Evolutionary conservation across 2,888 invertebrate genomes (phyloP), one percentile per base, ranked within the genome.

Genomic region (Synanthedon vespiformis): DNA sequence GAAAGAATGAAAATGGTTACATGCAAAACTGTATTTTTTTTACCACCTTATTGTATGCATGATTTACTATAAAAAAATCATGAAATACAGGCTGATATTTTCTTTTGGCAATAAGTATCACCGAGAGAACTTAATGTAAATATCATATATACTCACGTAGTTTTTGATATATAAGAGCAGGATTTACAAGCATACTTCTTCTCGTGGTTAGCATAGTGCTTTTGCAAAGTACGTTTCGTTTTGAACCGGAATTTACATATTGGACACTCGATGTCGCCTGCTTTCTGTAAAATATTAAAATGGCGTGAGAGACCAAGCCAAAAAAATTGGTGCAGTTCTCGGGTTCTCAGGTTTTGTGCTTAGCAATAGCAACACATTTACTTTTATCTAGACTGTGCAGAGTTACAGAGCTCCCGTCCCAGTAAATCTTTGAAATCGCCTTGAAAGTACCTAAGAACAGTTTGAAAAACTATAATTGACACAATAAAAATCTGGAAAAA

Each of bases 221-320:
- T 83, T 60, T 79, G 78, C 2, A 85, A 63, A 2, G 72, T 68
- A 0, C 84, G 70, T 27, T 73, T 76, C 1, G 77, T 77, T 57
- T 76, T 73, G 60, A 86, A 86, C 0, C 85, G 65, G 62, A 85
- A 78, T 62, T 77, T 78, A 64, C 86, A 87, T 1, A 87, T 66
- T 0, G 64, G 55, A 52, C 86, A 87, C 55, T 78, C 77, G 41
- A 77, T 58, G 12, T 77, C 78, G 1, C 85, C 86, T 0, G 82
- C 69, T 8, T 64, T 76, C 85, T 85, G 69, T 34, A 34, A 34
- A 34, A 34, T 10, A 10, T 1, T 10, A 34, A 34, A 34, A 34
- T 8, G 10, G 10, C 34, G 34, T 34, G 8, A 5, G 34, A 34
- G 10, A 34, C 2, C 0, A 10, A 34, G 34, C 34, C 10, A 34